Conservation (phyloP, 2,113 vertebrate genomes). For the Camarhynchus parvulus region DNA sequence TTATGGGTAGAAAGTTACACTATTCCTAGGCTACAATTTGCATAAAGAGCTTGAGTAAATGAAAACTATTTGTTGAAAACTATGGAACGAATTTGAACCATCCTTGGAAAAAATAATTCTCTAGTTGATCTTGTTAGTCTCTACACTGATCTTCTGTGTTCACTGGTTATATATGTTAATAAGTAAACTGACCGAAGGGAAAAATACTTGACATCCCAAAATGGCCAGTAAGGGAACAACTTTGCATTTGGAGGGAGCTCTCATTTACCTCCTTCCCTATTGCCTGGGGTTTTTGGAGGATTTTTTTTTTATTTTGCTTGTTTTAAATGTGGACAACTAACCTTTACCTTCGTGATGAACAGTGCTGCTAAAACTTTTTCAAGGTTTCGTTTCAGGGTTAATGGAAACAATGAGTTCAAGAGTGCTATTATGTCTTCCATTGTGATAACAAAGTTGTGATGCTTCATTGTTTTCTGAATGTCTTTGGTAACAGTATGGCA, state of each 20-base stretch:
- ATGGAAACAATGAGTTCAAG: not conserved
- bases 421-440: not conserved
- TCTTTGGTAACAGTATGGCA: not conserved
- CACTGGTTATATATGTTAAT: not conserved
- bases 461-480: not conserved
- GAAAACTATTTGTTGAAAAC: not conserved
- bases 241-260: not conserved
- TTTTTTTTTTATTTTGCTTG: not conserved
- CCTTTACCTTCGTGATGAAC: not conserved
- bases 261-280: not conserved
- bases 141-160: not conserved
- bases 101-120: not conserved
- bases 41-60: not conserved
- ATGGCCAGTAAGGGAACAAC: not conserved
- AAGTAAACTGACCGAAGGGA: not conserved
- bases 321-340: not conserved
- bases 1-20: not conserved
- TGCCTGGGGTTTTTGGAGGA: not conserved
- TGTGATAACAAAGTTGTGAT: not conserved
- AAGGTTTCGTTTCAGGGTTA: not conserved
- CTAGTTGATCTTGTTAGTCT: not conserved
- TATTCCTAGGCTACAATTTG: not conserved
- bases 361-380: not conserved
- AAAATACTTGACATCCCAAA: not conserved
- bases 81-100: not conserved